Evolutionary conservation across 2,888 invertebrate species (phyloP), one percentile per base, ranked within the genome.

Genomic region (Pachydiplax longipennis): DNA sequence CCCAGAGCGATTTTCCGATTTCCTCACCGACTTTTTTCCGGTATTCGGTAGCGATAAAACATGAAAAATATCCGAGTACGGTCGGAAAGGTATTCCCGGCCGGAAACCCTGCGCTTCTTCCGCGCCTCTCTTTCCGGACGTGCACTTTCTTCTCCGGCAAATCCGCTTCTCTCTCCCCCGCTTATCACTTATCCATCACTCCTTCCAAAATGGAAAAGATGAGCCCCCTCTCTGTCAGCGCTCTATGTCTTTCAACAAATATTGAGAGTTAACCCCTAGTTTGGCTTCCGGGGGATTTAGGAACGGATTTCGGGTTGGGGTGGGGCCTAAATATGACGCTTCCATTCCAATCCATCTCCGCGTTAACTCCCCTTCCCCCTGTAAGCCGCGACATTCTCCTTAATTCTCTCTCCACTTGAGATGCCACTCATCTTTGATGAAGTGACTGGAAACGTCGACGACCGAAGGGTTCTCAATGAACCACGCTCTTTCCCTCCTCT

Each of bases 161-260:
- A 44, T 31, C 31, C 82, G 40, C 83, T 13, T 48, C 37, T 37
- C 31, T 15, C 13, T 87, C 35, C 40, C 37, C 40, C 37, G 65
- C 37, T 87, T 61, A 87, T 65, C 87, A 37, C 87, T 87, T 87
- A 87, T 87, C 87, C 61, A 87, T 87, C 61, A 87, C 61, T 65
- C 35, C 87, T 61, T 87, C 37, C 61, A 87, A 87, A 87, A 87
- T 87, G 87, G 87, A 87, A 87, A 87, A 87, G 87, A 87, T 87
- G 87, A 87, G 87, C 61, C 61, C 83, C 82, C 81, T n/a, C 83
- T 83, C 58, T 83, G 83, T 58, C 83, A 83, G 83, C 83, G 53
- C 83, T 61, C 58, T 58, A 37, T 65, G 61, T 61, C 65, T 65
- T 37, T 87, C 87, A 61, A 61, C 87, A 87, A 87, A 87, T 87